Conservation (phyloP, 2,797 vertebrate genomes). For the Anniella stebbinsi region DNA sequence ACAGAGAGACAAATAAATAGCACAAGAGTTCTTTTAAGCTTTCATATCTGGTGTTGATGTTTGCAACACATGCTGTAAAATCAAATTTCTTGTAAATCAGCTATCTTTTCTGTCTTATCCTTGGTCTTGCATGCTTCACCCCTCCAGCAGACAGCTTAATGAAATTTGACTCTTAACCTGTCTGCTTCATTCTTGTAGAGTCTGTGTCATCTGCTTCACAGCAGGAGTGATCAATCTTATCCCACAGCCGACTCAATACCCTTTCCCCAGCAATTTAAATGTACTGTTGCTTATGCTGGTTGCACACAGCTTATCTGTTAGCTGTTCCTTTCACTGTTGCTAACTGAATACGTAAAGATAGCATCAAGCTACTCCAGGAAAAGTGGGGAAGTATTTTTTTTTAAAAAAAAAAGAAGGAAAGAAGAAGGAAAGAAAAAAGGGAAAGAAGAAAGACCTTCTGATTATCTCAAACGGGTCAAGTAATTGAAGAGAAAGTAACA, state of each 20-base stretch:
- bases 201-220: constrained; percentile 65
- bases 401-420: neutral
- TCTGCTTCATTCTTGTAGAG: constrained; percentile 63
- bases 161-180: constrained; percentile 58
- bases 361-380: constrained; percentile 25
- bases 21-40: neutral
- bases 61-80: constrained; percentile 40
- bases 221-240: constrained; percentile 65
- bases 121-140: constrained; percentile 27
- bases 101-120: neutral
- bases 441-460: constrained; percentile 3
- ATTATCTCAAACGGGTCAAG: constrained; percentile 29
- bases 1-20: neutral
- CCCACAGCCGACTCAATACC: constrained; percentile 63
- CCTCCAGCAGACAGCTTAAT: constrained; percentile 60
- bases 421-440: neutral
- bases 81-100: constrained; percentile 28
- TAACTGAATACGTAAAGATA: constrained; percentile 41
- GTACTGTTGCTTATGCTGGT: constrained; percentile 51
- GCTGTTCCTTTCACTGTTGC: constrained; percentile 51
- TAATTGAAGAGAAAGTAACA: constrained; percentile 43
- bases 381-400: constrained; percentile 7
- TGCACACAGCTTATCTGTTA: constrained; percentile 59
- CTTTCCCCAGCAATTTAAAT: constrained; percentile 71
- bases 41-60: constrained; percentile 38